Percentiles rank a stretch among this genome's conserved stretches.
Conservation (phyloP, 2,888 invertebrate species). For the Torymus auratus region DNA sequence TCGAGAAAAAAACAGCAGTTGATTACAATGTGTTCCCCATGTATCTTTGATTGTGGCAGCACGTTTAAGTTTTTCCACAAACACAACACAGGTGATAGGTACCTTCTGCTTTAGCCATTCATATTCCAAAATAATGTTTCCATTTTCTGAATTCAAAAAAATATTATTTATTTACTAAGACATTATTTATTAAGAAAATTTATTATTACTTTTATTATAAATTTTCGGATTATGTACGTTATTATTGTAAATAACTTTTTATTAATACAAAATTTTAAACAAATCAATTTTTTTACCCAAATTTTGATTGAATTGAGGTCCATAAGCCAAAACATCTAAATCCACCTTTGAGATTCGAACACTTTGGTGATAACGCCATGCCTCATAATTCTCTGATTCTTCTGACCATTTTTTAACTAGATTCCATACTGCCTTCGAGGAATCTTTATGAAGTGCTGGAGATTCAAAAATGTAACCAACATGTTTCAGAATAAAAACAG, state of each 20-base stretch:
- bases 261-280: background rate
- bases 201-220: no score
- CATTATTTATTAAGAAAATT: no score
- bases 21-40: slow-evolving; percentile 76
- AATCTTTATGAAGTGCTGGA: slow-evolving; percentile 28
- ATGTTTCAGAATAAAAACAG: slow-evolving; percentile 59
- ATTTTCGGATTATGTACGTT: no score
- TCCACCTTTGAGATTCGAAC: slow-evolving; percentile 58
- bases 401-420: slow-evolving; percentile 48
- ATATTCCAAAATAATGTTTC: slow-evolving; percentile 64
- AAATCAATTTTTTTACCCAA: slow-evolving; percentile 9
- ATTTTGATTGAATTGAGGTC: slow-evolving; percentile 47
- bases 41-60: slow-evolving; percentile 74
- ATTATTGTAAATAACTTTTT: no score
- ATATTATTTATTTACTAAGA: background rate
- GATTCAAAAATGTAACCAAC: slow-evolving; percentile 29
- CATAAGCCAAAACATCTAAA: slow-evolving; percentile 67
- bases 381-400: slow-evolving; percentile 61
- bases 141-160: slow-evolving; percentile 18
- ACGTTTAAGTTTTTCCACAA: slow-evolving; percentile 75
- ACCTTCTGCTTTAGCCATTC: slow-evolving; percentile 71
- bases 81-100: slow-evolving; percentile 77
- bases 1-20: slow-evolving; percentile 71
- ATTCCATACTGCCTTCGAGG: slow-evolving; percentile 24
- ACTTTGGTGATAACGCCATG: slow-evolving; percentile 66